These are phyloP conservation scores for Gavialis gangeticus DNA, from an alignment of 2,113 vertebrate genomes.

Conservation along the genomic window DNA sequence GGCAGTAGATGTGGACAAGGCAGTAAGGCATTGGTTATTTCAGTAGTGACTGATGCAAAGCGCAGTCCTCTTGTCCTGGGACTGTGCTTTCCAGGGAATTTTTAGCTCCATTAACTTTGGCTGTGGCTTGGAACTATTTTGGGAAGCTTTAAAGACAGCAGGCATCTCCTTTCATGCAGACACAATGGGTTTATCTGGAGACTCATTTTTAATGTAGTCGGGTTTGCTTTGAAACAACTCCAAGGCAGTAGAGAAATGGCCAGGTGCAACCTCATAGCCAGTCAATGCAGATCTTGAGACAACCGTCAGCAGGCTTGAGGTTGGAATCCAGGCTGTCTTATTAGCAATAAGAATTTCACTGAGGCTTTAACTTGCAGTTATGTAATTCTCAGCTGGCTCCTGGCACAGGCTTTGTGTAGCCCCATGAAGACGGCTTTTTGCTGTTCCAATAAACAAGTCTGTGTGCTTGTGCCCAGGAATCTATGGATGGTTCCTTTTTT, in stretches of 20 bases:
- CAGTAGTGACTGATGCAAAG: slow-evolving; percentile 6
- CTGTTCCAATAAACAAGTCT: slow-evolving; percentile 22
- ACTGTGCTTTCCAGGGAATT: background rate
- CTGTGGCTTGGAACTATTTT: background rate
- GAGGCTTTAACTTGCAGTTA: slow-evolving; percentile 29
- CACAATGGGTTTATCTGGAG: background rate
- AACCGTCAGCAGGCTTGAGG: background rate
- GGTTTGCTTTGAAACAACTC: background rate
- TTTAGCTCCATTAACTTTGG: background rate
- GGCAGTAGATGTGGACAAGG: background rate
- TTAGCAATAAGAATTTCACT: background rate
- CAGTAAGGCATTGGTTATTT: background rate
- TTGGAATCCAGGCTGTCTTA: slow-evolving; percentile 28
- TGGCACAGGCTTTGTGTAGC: background rate
- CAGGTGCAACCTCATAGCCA: background rate
- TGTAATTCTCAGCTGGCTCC: background rate
- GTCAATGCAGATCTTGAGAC: slow-evolving; percentile 11
- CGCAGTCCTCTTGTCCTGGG: background rate
- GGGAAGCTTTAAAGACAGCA: background rate
- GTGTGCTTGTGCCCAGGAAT: background rate
- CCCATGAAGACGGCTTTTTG: slow-evolving; percentile 38
- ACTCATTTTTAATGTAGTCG: background rate
- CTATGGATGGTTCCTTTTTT: slow-evolving; percentile 35
- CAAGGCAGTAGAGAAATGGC: slow-evolving; percentile 1
- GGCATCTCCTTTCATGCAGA: background rate